Percentiles rank a stretch among this genome's conserved stretches.
Conservation (phyloP, 64 coral and sea anemone species). For the Astreopora myriophthalma region DNA sequence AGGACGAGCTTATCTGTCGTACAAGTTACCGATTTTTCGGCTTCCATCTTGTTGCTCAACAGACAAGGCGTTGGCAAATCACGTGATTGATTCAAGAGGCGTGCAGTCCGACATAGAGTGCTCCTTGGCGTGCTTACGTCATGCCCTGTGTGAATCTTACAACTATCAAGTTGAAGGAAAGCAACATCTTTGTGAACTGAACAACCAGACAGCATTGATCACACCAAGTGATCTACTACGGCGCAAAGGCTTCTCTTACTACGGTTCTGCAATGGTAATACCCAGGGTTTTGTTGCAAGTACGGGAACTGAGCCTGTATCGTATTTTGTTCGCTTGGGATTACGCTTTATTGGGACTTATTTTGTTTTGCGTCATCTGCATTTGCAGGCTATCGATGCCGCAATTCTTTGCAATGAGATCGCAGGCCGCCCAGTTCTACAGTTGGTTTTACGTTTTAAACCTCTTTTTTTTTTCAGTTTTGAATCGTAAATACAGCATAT, state of each 20-base stretch:
- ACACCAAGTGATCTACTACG: not conserved
- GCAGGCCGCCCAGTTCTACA: no score
- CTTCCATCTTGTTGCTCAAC: not conserved
- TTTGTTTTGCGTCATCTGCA: no score
- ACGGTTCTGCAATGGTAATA: not conserved
- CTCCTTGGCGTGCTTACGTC: not conserved
- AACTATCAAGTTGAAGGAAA: conserved; percentile 6
- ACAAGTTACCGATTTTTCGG: no score
- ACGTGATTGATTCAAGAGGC: not conserved
- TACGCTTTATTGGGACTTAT: not conserved
- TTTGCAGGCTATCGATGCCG: no score
- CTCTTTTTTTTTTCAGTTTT: no score
- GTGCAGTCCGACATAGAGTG: conserved; percentile 17
- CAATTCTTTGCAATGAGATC: no score
- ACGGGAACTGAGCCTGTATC: no score
- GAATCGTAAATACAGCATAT: no score
- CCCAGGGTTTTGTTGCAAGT: not conserved
- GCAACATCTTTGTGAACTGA: conserved; percentile 13
- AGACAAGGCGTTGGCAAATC: not conserved
- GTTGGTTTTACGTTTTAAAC: no score
- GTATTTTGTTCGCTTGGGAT: not conserved
- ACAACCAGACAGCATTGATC: not conserved
- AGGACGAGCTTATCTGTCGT: no score
- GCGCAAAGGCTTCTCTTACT: not conserved
- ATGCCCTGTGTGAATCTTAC: not conserved